phyloP scores from a whole-genome alignment of 2,113 vertebrate genomes.

The Rhodinocichla rosea region DNA sequence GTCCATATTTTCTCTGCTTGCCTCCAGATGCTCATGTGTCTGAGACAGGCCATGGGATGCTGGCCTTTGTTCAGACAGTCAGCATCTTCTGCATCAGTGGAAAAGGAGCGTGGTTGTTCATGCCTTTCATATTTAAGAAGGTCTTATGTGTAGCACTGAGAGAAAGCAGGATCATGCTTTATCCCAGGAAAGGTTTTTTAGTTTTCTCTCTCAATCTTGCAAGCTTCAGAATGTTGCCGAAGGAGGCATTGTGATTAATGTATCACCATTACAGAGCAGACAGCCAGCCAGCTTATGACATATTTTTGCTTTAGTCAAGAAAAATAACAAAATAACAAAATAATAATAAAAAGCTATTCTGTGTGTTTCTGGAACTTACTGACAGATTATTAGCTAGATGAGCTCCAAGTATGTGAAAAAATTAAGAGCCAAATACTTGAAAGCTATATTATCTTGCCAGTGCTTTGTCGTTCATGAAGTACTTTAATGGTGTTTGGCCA shows the following conservation, averaged over 20 bases:
- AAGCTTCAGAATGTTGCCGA: neutral
- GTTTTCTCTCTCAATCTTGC: constrained; percentile 14
- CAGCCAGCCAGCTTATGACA: constrained; percentile 1
- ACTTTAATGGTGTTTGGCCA: neutral
- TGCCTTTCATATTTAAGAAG: neutral
- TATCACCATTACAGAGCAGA: neutral
- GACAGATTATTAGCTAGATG: neutral
- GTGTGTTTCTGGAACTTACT: neutral
- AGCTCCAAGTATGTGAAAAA: neutral
- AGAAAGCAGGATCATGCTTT: neutral
- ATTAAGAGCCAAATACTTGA: neutral
- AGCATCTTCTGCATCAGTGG: neutral
- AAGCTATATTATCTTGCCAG: neutral
- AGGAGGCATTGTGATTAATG: constrained; percentile 37
- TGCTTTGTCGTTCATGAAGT: neutral
- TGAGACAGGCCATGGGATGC: neutral
- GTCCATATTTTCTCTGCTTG: neutral
- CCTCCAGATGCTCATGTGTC: neutral
- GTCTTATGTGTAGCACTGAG: neutral
- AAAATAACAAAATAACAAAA: neutral
- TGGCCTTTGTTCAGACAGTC: neutral
- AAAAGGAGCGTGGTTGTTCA: neutral
- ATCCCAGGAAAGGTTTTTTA: neutral
- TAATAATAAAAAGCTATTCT: neutral
- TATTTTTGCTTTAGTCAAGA: constrained; percentile 3